Evolutionary conservation across 2,888 invertebrate species (phyloP).

Genomic region (Diplazon laetatorius): DNA sequence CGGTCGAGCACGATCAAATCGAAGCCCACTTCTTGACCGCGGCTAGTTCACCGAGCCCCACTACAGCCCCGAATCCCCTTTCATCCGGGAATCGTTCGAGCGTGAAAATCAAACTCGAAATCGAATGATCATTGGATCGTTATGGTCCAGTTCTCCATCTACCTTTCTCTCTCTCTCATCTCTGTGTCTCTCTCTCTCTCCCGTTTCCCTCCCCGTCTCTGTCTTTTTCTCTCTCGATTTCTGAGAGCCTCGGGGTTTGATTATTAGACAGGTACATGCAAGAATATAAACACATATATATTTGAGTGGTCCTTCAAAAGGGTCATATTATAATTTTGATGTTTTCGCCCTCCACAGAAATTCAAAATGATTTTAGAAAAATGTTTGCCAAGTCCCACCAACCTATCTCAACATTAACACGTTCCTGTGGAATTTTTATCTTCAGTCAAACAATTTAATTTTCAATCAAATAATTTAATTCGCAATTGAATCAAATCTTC

Average conservation of each 20-base stretch:
- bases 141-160: neutral
- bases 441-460: too few relatives aligned
- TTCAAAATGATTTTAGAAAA: too few relatives aligned
- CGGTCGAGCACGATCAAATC: conserved; percentile 9
- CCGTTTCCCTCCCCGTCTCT: neutral
- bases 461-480: too few relatives aligned
- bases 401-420: too few relatives aligned
- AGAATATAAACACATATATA: too few relatives aligned
- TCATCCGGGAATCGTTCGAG: conserved; percentile 17
- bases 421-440: too few relatives aligned
- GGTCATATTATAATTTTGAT: too few relatives aligned
- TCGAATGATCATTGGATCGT: conserved; percentile 52
- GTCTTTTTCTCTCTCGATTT: neutral
- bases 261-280: conserved; percentile 22
- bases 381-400: too few relatives aligned
- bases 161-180: conserved; percentile 1
- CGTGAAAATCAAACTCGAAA: conserved; percentile 49
- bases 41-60: conserved; percentile 2
- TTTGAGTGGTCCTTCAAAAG: too few relatives aligned
- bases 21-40: conserved; percentile 49
- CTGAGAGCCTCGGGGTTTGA: conserved; percentile 13
- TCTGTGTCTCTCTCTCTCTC: too few relatives aligned
- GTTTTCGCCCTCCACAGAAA: too few relatives aligned
- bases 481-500: too few relatives aligned
- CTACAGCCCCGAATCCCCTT: neutral